Evolutionary conservation across 2,113 vertebrate genomes (phyloP), one percentile per base, ranked within the genome.

Genomic region (Struthidea cinerea): DNA sequence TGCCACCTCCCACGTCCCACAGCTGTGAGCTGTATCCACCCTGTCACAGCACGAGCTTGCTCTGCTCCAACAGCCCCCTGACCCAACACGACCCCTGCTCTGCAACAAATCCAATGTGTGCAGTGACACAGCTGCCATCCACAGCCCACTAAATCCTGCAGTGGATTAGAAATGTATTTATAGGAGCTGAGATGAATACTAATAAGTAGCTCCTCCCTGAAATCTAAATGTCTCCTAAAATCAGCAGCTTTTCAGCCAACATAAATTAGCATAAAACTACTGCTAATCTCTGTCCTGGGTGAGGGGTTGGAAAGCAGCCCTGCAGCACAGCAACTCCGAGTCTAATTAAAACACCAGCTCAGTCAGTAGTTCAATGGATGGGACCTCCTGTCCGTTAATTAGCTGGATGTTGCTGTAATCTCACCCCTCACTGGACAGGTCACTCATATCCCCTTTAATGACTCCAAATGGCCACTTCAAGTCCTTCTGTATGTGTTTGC

Each of bases 81-180:
- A 60, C 80, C 61, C 41, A 35, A 24, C 23, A 17, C 0, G 7
- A 69, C 67, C 63, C 73, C 59, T 77, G 61, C 47, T 82, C 65
- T 79, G 42, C 81, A 46, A 9, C 39, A 61, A 68, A 80, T 52
- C 30, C 42, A 50, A 1, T 10, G 46, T 35, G 57, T 27, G 44
- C 35, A 49, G 74, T 47, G 71, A 39, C 59, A 59, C 42, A 82
- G 65, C 50, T 86, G 87, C 90, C 85, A 93, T 74, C 71, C 37
- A 52, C n/a, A 64, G 39, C 52, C 76, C 24, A 7, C 96, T 81
- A 88, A 96, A 90, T 67, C 82, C 92, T 94, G 85, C 33, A 67
- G 52, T 92, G 82, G 75, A 93, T 95, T 90, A 93, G 71, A 60
- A 74, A 83, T 70, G 13, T 69, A 88, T 89, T 83, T 93, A 85